A percentile compares a stretch with the other conserved stretches of the same genome.
Conservation (phyloP, 2,113 vertebrate genomes). For the Hemichromis elongatus region DNA sequence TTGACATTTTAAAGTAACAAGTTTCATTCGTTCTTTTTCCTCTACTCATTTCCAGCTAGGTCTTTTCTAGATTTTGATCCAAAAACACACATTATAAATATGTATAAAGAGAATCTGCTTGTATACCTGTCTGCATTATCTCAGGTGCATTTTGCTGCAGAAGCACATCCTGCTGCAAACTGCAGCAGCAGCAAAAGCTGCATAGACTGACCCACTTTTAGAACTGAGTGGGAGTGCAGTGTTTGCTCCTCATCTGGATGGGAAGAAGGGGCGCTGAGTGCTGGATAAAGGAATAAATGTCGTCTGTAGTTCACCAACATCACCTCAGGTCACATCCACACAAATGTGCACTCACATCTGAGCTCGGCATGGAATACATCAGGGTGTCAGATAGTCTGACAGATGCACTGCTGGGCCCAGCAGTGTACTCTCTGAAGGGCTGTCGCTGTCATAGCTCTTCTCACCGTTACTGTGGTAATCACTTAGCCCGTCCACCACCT, state of each 20-base stretch:
- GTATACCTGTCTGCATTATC: not conserved
- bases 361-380: not conserved
- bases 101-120: not conserved
- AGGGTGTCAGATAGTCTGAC: conserved; percentile 5
- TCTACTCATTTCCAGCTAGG: not conserved
- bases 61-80: not conserved
- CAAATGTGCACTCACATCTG: not conserved
- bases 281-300: conserved; percentile 1
- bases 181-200: conserved; percentile 1
- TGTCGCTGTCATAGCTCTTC: conserved; percentile 11
- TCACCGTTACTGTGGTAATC: conserved; percentile 23
- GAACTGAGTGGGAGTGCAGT: conserved; percentile 24
- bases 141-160: not conserved
- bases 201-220: conserved; percentile 68
- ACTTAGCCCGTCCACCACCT: conserved; percentile 8
- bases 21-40: not conserved
- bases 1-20: not conserved
- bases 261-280: not conserved
- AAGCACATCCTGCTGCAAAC: not conserved
- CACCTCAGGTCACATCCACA: not conserved
- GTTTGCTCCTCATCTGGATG: conserved; percentile 29
- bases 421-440: not conserved
- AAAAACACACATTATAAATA: not conserved
- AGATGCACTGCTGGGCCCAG: not conserved
- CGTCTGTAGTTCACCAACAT: not conserved